Evolutionary conservation across 2,113 vertebrate genomes (phyloP), one percentile per base, ranked within the genome.

Genomic region (Forbesichthys agassizii): DNA sequence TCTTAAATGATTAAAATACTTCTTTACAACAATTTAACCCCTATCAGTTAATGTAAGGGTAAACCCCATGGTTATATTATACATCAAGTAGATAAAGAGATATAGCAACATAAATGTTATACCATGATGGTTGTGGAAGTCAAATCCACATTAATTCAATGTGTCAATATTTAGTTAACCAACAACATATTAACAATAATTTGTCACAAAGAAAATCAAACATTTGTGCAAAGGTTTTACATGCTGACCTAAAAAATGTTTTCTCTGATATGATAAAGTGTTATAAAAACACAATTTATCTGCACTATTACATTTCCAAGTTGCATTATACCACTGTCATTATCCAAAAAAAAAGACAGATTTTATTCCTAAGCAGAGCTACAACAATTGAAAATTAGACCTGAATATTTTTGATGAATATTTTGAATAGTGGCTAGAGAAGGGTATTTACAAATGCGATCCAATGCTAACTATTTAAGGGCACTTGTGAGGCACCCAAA

Each of bases 151-250:
- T 6, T 0, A 42, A 42, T 42, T 42, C 4, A 42, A 42, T 42
- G 4, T 42, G 36, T 42, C 7, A 42, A 42, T 42, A 8, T 8
- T 42, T 42, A 42, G 36, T 42, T 42, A 8, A 42, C 7, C 0
- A 6, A 7, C 64, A 27, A 11, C 42, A 5, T 6, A 16, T 56
- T 27, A 70, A 68, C 33, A 52, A 33, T 46, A 75, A 64, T 51
- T 16, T 27, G n/a, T 62, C 48, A 11, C 36, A 42, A 42, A 42
- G 33, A 58, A 58, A 33, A 58, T n/a, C 59, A 13, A 60, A 51
- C 63, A 64, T 61, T 52, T 77, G 55, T 81, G 75, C 74, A 46
- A 78, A 75, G 42, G 33, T 74, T 75, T 68, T 20, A 73, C 57
- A 68, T 61, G 64, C 71, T 76, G 61, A 71, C 68, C 52, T 74